Evolutionary conservation across 2,888 invertebrate genomes (phyloP), one percentile per base, ranked within the genome.

Genomic region (Escarpia spicata): DNA sequence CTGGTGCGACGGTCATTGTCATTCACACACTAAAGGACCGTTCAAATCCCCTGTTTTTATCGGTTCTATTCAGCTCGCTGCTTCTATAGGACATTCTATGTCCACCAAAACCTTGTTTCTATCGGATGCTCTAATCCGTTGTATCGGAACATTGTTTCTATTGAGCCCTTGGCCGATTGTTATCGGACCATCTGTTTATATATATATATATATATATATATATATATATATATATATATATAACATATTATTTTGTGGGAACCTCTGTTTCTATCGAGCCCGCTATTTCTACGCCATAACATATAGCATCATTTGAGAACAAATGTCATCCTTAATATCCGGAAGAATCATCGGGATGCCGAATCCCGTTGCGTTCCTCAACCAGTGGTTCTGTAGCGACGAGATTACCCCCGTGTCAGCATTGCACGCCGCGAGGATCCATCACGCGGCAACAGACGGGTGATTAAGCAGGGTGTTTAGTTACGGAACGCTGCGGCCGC

Each of bases 391-490:
- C n/a, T 26, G 75, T 52, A n/a, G 75, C 75, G 75, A 75, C 75
- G 75, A 75, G 75, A 75, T 75, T 75, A 75, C 75, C 75, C 75
- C 75, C 75, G 9, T 75, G 75, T 75, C 75, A 75, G 75, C 75
- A 15, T 75, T 26, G 75, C 6, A 26, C 75, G 75, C 75, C 75
- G 26, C 26, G 75, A 19, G 75, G 19, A 75, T 75, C 75, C 75
- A 75, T 75, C 75, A 75, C 75, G 19, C 19, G 19, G 75, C 75
- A 15, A 26, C 75, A 75, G 75, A 75, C 75, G 75, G 75, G 75
- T 75, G 75, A 75, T 75, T 75, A 75, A 75, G 75, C 75, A 26
- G 75, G 75, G 75, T 75, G 75, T 75, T 75, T 75, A 75, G 75
- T 75, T 75, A 75, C 75, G 75, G 19, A 15, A 19, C 75, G 75